Evolutionary conservation across 2,113 vertebrate species (phyloP).

Genomic region (Natator depressus): DNA sequence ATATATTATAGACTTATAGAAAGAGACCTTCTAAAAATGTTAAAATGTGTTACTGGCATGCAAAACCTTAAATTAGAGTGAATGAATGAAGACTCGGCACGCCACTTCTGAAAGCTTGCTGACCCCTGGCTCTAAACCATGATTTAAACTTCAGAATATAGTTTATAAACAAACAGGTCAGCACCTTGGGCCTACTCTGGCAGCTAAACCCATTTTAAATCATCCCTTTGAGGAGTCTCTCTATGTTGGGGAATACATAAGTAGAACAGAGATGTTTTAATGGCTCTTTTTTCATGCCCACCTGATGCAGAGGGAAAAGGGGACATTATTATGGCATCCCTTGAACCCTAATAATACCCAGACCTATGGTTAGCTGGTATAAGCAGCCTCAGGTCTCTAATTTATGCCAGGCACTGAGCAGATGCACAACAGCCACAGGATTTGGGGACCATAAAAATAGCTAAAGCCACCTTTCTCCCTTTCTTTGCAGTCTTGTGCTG

Average conservation of each 20-base stretch:
- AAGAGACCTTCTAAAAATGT: too few species aligned
- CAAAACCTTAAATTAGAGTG: too few species aligned
- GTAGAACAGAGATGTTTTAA: not conserved
- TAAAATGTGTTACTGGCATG: too few species aligned
- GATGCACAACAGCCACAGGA: not conserved
- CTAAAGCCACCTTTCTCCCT: not conserved
- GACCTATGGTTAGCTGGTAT: rapidly evolving
- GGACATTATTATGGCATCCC: not conserved
- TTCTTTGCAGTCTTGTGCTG: rapidly evolving
- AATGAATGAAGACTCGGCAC: too few species aligned
- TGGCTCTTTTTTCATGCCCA: not conserved
- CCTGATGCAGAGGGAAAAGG: not conserved
- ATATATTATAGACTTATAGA: too few species aligned
- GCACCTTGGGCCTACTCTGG: not conserved
- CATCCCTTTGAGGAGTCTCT: not conserved
- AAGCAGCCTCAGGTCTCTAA: not conserved
- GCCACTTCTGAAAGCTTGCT: too few species aligned
- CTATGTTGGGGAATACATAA: not conserved
- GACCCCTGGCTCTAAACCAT: not conserved
- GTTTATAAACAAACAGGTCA: not conserved
- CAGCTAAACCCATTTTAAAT: not conserved
- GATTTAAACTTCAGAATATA: not conserved
- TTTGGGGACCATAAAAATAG: rapidly evolving
- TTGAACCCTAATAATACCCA: not conserved
- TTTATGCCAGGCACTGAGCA: not conserved